Evolutionary conservation across 2,797 vertebrate genomes (phyloP).

Genomic region (Tenualosa ilisha): DNA sequence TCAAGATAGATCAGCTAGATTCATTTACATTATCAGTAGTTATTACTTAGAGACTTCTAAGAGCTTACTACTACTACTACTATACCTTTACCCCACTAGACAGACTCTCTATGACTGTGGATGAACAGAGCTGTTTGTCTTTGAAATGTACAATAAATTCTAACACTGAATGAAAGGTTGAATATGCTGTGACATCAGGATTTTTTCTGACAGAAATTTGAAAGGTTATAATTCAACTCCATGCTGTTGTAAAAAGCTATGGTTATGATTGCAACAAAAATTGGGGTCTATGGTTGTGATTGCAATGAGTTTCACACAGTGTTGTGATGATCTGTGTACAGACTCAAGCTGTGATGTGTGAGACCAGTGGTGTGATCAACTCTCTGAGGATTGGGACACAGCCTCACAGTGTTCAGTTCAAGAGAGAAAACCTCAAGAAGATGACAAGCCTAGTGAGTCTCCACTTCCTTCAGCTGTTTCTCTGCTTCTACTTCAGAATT

Average conservation of each 20-base stretch:
- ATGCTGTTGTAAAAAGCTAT: background rate
- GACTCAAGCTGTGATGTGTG: constrained; percentile 75
- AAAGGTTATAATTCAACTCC: background rate
- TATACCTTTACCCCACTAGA: background rate
- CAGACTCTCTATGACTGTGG: background rate
- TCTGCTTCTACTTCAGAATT: background rate
- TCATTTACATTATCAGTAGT: background rate
- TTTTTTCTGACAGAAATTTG: background rate
- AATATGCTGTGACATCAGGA: background rate
- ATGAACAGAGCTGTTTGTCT: background rate
- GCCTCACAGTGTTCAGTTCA: constrained; percentile 70
- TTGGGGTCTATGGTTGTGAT: too few species aligned
- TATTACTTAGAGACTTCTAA: too few species aligned
- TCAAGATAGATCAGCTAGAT: background rate
- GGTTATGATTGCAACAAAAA: background rate
- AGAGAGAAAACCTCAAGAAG: constrained; percentile 76
- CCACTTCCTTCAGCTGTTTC: background rate
- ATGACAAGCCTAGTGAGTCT: constrained; percentile 78
- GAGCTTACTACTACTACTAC: background rate
- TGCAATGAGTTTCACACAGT: background rate
- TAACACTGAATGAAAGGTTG: background rate
- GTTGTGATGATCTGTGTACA: constrained; percentile 39
- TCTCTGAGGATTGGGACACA: constrained; percentile 75
- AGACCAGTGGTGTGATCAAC: constrained; percentile 69
- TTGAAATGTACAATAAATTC: background rate